Base-by-base conservation (phyloP, 2,113 vertebrate species). In the Rhadina sibilatrix region DNA sequence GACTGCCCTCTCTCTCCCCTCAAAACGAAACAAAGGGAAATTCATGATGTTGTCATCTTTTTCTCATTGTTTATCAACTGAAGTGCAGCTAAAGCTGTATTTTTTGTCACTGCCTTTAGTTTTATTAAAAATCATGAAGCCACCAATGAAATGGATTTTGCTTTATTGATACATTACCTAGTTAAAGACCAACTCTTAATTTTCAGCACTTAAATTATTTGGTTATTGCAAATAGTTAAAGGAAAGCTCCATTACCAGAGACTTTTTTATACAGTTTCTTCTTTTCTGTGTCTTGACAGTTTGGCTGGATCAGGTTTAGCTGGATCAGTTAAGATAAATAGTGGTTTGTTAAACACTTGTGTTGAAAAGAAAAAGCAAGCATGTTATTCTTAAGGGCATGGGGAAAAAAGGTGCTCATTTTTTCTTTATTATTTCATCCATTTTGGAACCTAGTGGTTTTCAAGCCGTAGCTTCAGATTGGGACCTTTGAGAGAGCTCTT, bases 361-460 rank as follows among this genome's bases (percentile, higher is more conserved):
- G 15, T 20, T 54, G 42, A 50, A 68, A 66, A 89, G 10, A 15
- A 63, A 15, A 78, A 47, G 11, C 7, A 35, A 89, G 1, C 4
- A 3, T 70, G 5, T 47, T 75, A 42, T 35, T 61, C 10, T 10
- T 47, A 50, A 89, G 8, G n/a, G 11, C 6, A 38, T 10, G 3
- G 10, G 14, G 5, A 3, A 0, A 3, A 35, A 33, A 38, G 1
- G 3, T 33, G 27, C 37, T 33, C 9, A 2, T 79, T 53, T 59
- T 28, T 47, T 31, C 14, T 35, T 64, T 30, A 28, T 28, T 25
- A 28, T 46, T 82, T 88, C 42, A 76, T 72, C 6, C 1, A 31
- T 74, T 70, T 81, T 70, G 42, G 27, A 84, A 30, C 7, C 2
- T 14, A 31, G 12, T 50, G 25, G 3, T 15, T 66, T 30, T 47